Conservation (phyloP, 1,140 invertebrate genomes). For the Drosophila bocqueti region DNA sequence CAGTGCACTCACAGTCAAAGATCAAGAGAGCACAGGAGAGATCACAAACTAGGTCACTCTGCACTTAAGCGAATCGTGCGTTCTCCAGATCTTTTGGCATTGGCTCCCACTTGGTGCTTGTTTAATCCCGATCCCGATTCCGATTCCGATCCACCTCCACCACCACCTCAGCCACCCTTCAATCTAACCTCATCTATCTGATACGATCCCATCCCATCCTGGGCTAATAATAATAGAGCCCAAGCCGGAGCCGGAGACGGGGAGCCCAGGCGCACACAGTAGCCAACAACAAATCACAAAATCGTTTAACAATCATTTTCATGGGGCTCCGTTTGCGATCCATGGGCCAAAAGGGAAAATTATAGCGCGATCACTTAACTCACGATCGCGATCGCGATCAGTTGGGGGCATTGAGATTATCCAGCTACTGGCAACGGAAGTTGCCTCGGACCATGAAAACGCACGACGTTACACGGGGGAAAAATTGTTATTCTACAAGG, state of each 20-base stretch:
- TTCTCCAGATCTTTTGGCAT: slow-evolving; percentile 66
- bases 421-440: slow-evolving; percentile 74
- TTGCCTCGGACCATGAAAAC: slow-evolving; percentile 60
- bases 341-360: slow-evolving; percentile 75
- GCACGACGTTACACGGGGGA: slow-evolving; percentile 56
- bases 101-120: slow-evolving; percentile 67
- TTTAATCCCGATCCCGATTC: slow-evolving; percentile 31
- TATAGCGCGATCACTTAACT: slow-evolving; percentile 85
- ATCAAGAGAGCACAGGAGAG: slow-evolving; percentile 42
- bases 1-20: slow-evolving; percentile 49
- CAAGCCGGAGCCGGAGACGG: neutral
- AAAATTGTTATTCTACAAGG: neutral
- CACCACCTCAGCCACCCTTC: slow-evolving; percentile 21
- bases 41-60: slow-evolving; percentile 71
- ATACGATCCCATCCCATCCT: slow-evolving; percentile 13
- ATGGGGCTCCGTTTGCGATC: slow-evolving; percentile 52
- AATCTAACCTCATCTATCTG: slow-evolving; percentile 5
- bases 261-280: slow-evolving; percentile 59
- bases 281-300: slow-evolving; percentile 82
- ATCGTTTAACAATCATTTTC: slow-evolving; percentile 83
- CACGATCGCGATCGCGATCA: slow-evolving; percentile 80
- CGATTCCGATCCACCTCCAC: neutral
- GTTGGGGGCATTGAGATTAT: slow-evolving; percentile 82
- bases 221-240: slow-evolving; percentile 71
- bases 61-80: slow-evolving; percentile 81